A percentile compares a stretch with the other conserved stretches of the same genome.
Evolutionary conservation across 2,888 invertebrate genomes (phyloP).

Genomic region (Habrosyne pyritoides): DNA sequence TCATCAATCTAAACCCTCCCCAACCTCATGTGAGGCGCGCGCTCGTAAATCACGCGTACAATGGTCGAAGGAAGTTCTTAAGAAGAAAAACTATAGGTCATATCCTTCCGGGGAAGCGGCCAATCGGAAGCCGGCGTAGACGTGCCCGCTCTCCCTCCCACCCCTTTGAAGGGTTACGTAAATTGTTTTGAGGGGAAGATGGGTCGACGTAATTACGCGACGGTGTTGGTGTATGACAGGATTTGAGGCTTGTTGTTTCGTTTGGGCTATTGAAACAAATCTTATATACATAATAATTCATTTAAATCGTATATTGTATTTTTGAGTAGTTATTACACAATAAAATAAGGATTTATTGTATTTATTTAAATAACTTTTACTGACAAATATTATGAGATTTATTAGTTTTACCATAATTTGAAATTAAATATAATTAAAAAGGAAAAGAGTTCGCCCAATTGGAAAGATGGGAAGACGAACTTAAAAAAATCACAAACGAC

Average conservation of each 20-base stretch:
- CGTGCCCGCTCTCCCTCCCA: slow-evolving; percentile 38
- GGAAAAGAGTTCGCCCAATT: no score
- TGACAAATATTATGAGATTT: no score
- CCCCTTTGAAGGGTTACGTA: slow-evolving; percentile 58
- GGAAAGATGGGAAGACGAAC: no score
- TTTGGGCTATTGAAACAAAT: neutral
- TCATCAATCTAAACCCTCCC: slow-evolving; percentile 73
- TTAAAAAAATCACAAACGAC: no score
- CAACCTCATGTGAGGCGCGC: slow-evolving; percentile 48
- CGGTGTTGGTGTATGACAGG: slow-evolving; percentile 35
- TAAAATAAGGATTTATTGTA: no score
- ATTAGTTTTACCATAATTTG: no score
- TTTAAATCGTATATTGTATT: no score
- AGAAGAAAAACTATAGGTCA: slow-evolving; percentile 84
- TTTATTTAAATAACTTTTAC: no score
- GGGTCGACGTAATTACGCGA: slow-evolving; percentile 4
- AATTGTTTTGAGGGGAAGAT: slow-evolving; percentile 10
- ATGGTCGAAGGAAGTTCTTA: slow-evolving; percentile 82
- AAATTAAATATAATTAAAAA: no score
- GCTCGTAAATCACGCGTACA: slow-evolving; percentile 80
- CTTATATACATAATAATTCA: no score
- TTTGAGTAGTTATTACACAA: no score
- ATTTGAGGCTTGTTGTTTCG: slow-evolving; percentile 27
- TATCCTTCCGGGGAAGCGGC: slow-evolving; percentile 81
- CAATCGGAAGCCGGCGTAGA: slow-evolving; percentile 74